Percentiles rank a stretch among this genome's conserved stretches.
These are phyloP conservation scores for Parauchenoglanis ngamensis DNA, from an alignment of 2,797 vertebrate genomes.

Conservation along the genomic window DNA sequence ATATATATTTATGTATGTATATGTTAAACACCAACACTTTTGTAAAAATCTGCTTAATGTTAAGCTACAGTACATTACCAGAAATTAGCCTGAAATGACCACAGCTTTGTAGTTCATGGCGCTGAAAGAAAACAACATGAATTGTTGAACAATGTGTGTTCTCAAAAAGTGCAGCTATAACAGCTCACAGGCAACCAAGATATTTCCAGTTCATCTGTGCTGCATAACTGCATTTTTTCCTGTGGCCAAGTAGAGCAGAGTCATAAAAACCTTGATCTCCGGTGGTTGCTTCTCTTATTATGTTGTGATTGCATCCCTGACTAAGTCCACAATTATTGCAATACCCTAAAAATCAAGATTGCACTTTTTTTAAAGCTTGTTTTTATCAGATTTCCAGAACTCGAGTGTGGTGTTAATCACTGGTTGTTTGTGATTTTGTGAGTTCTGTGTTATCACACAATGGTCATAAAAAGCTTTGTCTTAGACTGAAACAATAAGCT, in stretches of 20 bases:
- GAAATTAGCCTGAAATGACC: background rate
- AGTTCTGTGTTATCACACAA: background rate
- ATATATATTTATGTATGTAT: too few species aligned
- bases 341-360: slow-evolving; percentile 1
- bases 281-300: slow-evolving; percentile 14
- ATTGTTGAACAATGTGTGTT: background rate
- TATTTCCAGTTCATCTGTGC: slow-evolving; percentile 11
- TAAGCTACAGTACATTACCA: background rate
- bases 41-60: background rate
- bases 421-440: background rate
- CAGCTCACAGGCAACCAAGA: background rate
- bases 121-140: background rate
- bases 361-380: background rate
- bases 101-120: background rate
- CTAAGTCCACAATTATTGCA: slow-evolving; percentile 13
- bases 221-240: slow-evolving; percentile 13
- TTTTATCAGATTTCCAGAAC: background rate
- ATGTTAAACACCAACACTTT: background rate
- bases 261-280: slow-evolving; percentile 25
- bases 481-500: background rate
- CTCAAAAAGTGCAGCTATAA: background rate
- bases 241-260: slow-evolving; percentile 15
- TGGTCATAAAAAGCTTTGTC: background rate
- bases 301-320: slow-evolving; percentile 1
- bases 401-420: background rate